phyloP scores from a whole-genome alignment of 2,113 vertebrate genomes.

The Mormyrus iriodes region DNA sequence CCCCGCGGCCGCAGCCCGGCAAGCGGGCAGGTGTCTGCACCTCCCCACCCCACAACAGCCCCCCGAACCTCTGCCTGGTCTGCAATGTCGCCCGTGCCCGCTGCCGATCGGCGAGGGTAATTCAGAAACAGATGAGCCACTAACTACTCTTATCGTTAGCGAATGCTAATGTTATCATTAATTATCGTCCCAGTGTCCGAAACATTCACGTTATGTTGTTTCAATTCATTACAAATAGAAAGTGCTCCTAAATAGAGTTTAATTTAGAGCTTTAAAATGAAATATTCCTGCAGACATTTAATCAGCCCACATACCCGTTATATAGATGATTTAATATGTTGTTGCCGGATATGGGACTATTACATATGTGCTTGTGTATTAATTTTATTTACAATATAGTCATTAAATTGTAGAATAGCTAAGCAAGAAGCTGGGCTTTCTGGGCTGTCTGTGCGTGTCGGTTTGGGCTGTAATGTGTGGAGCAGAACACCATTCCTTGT shows the following conservation, averaged over 20 bases:
- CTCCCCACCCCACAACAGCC: background rate
- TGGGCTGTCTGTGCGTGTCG: background rate
- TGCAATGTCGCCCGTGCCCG: too few species aligned
- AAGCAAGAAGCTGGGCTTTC: background rate
- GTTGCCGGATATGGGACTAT: background rate
- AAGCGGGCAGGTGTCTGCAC: background rate
- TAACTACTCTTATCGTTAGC: background rate
- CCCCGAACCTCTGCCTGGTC: background rate
- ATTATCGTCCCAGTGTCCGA: background rate
- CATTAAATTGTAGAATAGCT: background rate
- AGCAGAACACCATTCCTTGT: background rate
- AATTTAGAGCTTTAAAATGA: background rate
- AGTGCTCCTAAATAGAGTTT: background rate
- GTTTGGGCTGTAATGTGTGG: background rate
- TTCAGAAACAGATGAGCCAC: background rate
- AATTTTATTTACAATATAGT: background rate
- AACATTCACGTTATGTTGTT: background rate
- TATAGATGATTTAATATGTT: background rate
- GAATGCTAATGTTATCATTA: background rate
- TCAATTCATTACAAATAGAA: background rate
- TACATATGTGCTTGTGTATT: background rate
- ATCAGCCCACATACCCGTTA: background rate
- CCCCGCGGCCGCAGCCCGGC: background rate
- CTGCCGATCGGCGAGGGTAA: background rate
- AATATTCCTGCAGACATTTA: background rate